Evolutionary conservation across 2,113 vertebrate genomes (phyloP).

Genomic region (Megaceryle maxima): DNA sequence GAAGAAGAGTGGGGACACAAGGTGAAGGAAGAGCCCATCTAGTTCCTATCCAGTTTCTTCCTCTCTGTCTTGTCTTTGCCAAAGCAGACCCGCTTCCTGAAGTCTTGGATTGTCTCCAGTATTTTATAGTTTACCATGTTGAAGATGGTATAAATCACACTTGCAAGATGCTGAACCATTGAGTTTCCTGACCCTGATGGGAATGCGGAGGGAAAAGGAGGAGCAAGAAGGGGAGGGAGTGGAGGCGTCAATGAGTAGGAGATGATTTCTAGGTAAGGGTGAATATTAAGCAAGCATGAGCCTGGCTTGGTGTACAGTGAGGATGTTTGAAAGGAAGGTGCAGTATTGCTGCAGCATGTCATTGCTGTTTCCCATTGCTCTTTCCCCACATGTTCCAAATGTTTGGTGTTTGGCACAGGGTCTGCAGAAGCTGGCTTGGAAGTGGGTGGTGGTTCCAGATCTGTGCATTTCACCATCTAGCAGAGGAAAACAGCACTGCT

Average conservation of each 20-base stretch:
- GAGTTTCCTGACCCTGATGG: background rate
- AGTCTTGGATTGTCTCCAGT: background rate
- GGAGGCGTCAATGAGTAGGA: background rate
- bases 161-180: slow-evolving; percentile 3
- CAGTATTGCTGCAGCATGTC: background rate
- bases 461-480: background rate
- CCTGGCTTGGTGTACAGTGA: rapidly evolving
- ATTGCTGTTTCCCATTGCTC: background rate
- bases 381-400: background rate
- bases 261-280: background rate
- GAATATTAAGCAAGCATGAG: background rate
- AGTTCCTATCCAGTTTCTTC: slow-evolving; percentile 25
- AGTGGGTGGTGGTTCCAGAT: background rate
- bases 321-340: background rate
- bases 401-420: background rate
- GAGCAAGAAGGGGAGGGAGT: background rate
- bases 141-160: background rate
- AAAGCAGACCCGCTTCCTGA: background rate
- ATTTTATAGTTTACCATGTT: background rate
- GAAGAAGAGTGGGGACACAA: background rate
- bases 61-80: background rate
- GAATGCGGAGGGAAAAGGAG: background rate
- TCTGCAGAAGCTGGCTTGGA: background rate
- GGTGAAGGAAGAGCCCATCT: slow-evolving; percentile 16
- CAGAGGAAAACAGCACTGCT: background rate